Percentiles rank a stretch among this genome's conserved stretches.
Conservation (phyloP, 2,797 vertebrate genomes). For the Apogon hyalosoma region DNA sequence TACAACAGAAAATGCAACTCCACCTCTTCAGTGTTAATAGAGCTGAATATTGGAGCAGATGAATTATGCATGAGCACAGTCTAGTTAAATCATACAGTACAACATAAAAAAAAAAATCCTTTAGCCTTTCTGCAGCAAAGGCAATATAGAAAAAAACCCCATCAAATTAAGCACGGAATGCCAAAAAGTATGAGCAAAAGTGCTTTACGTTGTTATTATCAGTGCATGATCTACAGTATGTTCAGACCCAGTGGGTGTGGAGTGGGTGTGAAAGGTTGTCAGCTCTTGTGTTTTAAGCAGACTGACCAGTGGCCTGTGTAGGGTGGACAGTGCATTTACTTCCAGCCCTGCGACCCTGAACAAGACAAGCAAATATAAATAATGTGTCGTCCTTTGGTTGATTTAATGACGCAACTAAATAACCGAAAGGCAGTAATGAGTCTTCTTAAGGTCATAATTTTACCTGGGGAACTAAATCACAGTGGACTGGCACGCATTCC, state of each 20-base stretch:
- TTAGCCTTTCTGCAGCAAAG: background rate
- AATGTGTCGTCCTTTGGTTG: background rate
- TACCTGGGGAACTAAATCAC: slow-evolving; percentile 20
- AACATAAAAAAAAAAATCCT: background rate
- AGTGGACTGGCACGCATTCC: background rate
- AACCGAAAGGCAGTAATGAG: slow-evolving; percentile 29
- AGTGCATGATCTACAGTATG: background rate
- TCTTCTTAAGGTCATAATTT: slow-evolving; percentile 14
- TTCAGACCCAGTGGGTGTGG: background rate
- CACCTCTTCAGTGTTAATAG: slow-evolving; percentile 6
- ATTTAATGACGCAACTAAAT: slow-evolving; percentile 25
- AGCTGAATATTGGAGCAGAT: slow-evolving; percentile 4
- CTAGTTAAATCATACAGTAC: slow-evolving; percentile 1
- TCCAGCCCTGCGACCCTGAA: slow-evolving; percentile 19
- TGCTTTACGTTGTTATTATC: no score
- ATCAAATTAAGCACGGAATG: background rate
- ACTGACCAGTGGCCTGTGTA: background rate
- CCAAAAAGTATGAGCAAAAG: no score
- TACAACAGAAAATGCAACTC: slow-evolving; percentile 1
- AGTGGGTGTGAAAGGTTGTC: background rate
- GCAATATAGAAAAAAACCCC: background rate
- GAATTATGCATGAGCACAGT: slow-evolving; percentile 3
- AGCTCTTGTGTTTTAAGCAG: slow-evolving; percentile 8
- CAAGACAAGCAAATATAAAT: slow-evolving; percentile 5
- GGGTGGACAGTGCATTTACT: background rate